Base-by-base conservation (phyloP, 2,797 vertebrate species). In the Cottoperca gobio region DNA sequence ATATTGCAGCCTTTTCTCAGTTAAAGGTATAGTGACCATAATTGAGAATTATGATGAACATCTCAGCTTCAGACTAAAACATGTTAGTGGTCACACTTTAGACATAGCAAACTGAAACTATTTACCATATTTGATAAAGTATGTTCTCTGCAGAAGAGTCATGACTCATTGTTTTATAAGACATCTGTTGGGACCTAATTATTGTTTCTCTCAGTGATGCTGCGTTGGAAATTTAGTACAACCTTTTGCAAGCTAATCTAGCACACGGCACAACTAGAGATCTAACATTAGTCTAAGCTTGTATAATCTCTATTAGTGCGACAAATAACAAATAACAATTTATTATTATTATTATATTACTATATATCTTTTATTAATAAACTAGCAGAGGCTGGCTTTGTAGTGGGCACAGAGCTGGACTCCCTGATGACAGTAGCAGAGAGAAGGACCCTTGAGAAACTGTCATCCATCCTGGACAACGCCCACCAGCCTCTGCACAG, bases 111-210 rank as follows among this genome's bases (percentile, higher is more conserved):
- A 2, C 19, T 24, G 7, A 1, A 35, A 43, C 6, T 43, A 14
- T 19, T 23, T 3, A 35, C 14, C 1, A 39, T 67, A 33, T 67
- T 69, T 57, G 14, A 28, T 70, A 11, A 5, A 26, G 42, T 54
- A 17, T 23, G 13, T 49, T 43, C 35, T n/a, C 55, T 67, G 6
- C 57, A 70, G 66, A 33, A 11, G 37, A 23, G 12, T 59, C 48
- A 39, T 24, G 21, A 54, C 4, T 65, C 39, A 50, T 50, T 23
- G 48, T 31, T 64, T 48, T 9, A 16, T 24, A 23, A 21, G 1
- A 26, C 54, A 71, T 76, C 76, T 78, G n/a, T 19, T 54, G 53
- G 54, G 66, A 65, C 48, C 33, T 68, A 73, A 79, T 77, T 77
- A 82, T n/a, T 42, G 2, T 62, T 65, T 64, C 11, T 55, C 13